These are phyloP conservation scores for Auanema freiburgensis DNA, from an alignment of 2,888 invertebrate genomes.

Conservation along the genomic window DNA sequence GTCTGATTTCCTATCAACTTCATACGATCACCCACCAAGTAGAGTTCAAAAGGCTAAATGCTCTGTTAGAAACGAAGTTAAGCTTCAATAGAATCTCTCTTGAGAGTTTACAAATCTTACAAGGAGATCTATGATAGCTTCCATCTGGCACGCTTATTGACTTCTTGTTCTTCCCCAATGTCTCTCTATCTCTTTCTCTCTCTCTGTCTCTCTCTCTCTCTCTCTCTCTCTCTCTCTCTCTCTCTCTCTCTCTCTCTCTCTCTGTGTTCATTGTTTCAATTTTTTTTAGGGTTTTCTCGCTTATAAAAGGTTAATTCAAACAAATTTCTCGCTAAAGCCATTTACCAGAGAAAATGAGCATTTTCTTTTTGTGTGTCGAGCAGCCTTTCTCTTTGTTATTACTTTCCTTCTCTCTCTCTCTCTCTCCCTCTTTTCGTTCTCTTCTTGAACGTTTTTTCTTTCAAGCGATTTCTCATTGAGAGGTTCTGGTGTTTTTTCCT, in stretches of 20 bases:
- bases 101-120: no score
- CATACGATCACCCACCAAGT: background rate
- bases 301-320: background rate
- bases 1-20: background rate
- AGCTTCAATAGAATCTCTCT: no score
- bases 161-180: no score
- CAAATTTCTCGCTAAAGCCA: no score
- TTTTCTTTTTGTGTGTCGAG: background rate
- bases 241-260: constrained; percentile 54
- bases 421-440: constrained; percentile 8
- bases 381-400: constrained; percentile 16
- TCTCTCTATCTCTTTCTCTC: no score
- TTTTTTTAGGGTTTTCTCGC: background rate
- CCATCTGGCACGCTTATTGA: constrained; percentile 50
- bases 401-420: constrained; percentile 9
- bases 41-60: constrained; percentile 8
- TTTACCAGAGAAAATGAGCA: background rate
- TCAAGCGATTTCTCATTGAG: constrained; percentile 1
- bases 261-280: constrained; percentile 69
- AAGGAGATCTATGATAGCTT: no score
- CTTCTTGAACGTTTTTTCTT: constrained; percentile 3
- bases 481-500: no score
- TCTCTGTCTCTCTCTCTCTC: constrained; percentile 8
- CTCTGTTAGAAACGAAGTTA: background rate
- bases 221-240: constrained; percentile 11